Conservation (phyloP, 2,888 invertebrate genomes). For the Dasysyrphus tricinctus region DNA sequence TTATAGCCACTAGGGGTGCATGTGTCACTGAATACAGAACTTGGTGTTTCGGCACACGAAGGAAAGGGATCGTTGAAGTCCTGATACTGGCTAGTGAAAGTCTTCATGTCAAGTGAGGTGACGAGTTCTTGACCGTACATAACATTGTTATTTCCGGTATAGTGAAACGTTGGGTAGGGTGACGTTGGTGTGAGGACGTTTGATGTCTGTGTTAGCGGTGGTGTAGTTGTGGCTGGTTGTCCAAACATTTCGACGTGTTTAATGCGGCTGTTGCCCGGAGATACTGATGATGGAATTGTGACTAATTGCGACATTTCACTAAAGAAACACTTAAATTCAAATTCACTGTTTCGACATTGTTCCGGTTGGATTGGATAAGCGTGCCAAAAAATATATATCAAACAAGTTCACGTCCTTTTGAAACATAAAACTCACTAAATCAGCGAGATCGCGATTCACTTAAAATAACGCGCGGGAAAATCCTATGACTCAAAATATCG, state of each 20-base stretch:
- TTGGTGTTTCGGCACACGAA: slow-evolving; percentile 82
- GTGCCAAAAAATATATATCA: slow-evolving; percentile 26
- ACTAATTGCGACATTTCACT: slow-evolving; percentile 61
- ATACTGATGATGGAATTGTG: slow-evolving; percentile 53
- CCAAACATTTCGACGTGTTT: slow-evolving; percentile 72
- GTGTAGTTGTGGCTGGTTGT: slow-evolving; percentile 53
- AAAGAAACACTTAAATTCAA: background rate
- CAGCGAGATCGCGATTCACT: slow-evolving; percentile 10
- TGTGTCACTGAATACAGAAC: slow-evolving; percentile 80
- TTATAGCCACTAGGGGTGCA: slow-evolving; percentile 59
- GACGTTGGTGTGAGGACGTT: slow-evolving; percentile 77
- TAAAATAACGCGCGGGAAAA: slow-evolving; percentile 80
- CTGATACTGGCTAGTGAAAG: slow-evolving; percentile 77
- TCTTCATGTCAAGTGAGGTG: slow-evolving; percentile 66
- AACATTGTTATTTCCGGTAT: slow-evolving; percentile 55
- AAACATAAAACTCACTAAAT: slow-evolving; percentile 33
- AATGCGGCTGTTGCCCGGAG: slow-evolving; percentile 41
- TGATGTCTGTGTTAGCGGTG: slow-evolving; percentile 51
- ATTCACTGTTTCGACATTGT: slow-evolving; percentile 39
- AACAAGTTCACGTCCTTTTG: slow-evolving; percentile 9
- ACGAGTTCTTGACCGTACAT: slow-evolving; percentile 68
- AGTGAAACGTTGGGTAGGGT: slow-evolving; percentile 76
- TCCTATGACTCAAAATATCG: slow-evolving; percentile 78
- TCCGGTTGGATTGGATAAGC: slow-evolving; percentile 21
- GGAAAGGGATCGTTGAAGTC: slow-evolving; percentile 81